Base-by-base conservation (phyloP, 1,140 invertebrate genomes). In the Maniola jurtina region DNA sequence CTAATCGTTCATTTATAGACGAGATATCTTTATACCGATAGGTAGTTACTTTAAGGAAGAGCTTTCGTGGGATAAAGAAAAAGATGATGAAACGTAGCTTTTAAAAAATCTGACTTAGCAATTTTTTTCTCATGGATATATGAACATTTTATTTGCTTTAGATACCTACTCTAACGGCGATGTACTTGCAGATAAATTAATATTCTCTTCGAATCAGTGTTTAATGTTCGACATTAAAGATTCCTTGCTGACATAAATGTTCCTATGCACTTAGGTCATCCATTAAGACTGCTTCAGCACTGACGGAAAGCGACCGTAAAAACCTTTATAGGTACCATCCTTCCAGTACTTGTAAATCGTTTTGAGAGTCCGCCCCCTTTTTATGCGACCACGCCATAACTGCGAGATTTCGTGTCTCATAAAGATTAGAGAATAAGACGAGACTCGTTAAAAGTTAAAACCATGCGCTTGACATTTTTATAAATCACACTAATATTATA, bases 281-380 rank as follows among this genome's bases (percentile, higher is more conserved):
- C 88, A 90, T 90, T 90, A 89, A 87, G 83, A 79, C 80, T 72
- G 79, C 75, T 89, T 86, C 84, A 89, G 72, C 83, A 72, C 83
- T 87, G 84, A 86, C 81, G 83, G 81, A 87, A 89, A 83, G 81
- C 80, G 83, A 82, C 81, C 84, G 78, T 90, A 88, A 90, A 25
- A 90, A 90, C 83, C 84, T 87, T 90, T 90, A 90, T 88, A n/a
- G n/a, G n/a, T n/a, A 88, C 88, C 87, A 87, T 88, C 84, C 86
- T 90, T 88, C 84, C 82, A 90, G 82, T 79, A 88, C 88, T 88
- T 90, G 86, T 90, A 88, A 88, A 88, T 73, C 86, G 84, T 83
- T 88, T 88, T 83, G 80, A 88, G 82, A 84, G 76, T 81, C 80
- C 77, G 83, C 71, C 68, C 47, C 75, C 71, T 76, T 83, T 88